These are phyloP conservation scores for Amblyjoppa fuscipennis DNA, from an alignment of 2,888 invertebrate species.

Conservation along the genomic window DNA sequence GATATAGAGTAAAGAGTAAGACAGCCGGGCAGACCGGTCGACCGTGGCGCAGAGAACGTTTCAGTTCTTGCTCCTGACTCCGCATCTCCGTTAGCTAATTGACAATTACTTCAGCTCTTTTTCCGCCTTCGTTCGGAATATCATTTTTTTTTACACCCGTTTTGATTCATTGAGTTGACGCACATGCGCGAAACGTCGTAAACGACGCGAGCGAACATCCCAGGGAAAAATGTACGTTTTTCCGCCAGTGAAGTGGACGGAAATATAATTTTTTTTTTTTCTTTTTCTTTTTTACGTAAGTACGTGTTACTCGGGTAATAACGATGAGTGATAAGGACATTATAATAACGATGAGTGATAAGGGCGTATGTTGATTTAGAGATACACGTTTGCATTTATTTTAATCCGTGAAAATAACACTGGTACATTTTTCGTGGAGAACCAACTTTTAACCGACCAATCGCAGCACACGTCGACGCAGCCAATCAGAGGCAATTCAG, in stretches of 20 bases:
- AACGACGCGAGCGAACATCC: constrained; percentile 22
- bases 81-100: constrained; percentile 45
- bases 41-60: constrained; percentile 41
- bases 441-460: too few species aligned
- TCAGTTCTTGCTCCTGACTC: constrained; percentile 50
- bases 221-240: constrained; percentile 4
- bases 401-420: neutral
- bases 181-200: constrained; percentile 7
- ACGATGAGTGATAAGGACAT: neutral
- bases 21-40: constrained; percentile 30
- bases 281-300: neutral
- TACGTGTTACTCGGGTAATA: neutral
- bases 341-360: neutral
- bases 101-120: constrained; percentile 36
- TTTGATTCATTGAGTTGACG: constrained; percentile 18
- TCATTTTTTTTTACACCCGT: constrained; percentile 20
- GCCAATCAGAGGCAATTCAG: too few species aligned
- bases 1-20: constrained; percentile 28
- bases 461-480: too few species aligned
- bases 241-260: neutral
- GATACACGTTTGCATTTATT: neutral
- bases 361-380: neutral
- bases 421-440: neutral
- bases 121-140: constrained; percentile 27
- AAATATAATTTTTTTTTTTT: neutral